phyloP scores from a whole-genome alignment of 2,797 vertebrate species.

The Hoplostethus atlanticus region DNA sequence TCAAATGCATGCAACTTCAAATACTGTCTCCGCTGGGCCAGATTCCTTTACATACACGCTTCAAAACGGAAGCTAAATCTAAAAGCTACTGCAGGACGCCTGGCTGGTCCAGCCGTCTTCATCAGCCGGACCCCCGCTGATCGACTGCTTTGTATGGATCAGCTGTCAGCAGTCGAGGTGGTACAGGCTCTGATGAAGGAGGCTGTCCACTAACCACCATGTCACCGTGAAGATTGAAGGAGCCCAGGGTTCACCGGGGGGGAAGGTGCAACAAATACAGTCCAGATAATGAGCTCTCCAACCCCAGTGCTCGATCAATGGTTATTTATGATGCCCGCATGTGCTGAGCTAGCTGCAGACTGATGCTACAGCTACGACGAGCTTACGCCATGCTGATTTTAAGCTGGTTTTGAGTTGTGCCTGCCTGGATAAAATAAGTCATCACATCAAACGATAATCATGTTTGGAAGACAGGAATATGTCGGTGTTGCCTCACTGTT shows the following conservation, averaged over 20 bases:
- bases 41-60: not conserved
- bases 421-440: slow-evolving; percentile 13
- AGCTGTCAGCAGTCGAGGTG: slow-evolving; percentile 4
- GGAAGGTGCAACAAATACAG: slow-evolving; percentile 6
- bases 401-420: not conserved
- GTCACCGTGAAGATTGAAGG: slow-evolving; percentile 8
- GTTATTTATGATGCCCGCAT: slow-evolving; percentile 21
- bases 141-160: not conserved
- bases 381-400: not conserved
- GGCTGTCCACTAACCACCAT: slow-evolving; percentile 6
- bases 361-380: not conserved
- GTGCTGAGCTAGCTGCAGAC: not conserved
- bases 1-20: not conserved
- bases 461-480: not conserved
- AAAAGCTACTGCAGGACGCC: too few relatives aligned
- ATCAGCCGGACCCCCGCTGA: not conserved
- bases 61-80: not conserved
- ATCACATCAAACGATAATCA: slow-evolving; percentile 16
- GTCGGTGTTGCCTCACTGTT: too few relatives aligned
- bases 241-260: not conserved
- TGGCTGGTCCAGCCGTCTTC: not conserved
- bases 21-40: not conserved
- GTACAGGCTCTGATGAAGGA: not conserved
- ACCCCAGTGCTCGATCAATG: slow-evolving; percentile 3
- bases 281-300: slow-evolving; percentile 19